Conservation (phyloP, 2,113 vertebrate genomes). For the Deroptyus accipitrinus region DNA sequence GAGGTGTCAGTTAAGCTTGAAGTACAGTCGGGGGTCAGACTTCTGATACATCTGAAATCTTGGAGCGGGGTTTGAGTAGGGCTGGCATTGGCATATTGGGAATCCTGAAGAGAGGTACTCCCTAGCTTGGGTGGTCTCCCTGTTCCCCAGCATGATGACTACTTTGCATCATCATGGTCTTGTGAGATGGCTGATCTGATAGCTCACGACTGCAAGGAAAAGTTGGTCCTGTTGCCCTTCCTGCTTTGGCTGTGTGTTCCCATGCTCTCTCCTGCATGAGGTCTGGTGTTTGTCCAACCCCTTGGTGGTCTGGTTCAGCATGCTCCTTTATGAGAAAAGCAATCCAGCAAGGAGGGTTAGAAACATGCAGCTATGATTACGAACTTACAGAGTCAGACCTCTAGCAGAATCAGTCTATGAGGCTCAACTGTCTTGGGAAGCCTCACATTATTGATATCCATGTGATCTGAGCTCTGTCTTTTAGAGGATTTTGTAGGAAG, state of each 20-base stretch:
- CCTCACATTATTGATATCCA: not conserved
- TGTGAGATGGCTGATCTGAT: not conserved
- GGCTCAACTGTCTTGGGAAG: not conserved
- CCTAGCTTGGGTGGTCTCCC: not conserved
- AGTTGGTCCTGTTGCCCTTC: not conserved
- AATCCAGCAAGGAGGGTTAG: not conserved
- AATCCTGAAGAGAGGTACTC: not conserved
- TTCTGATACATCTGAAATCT: not conserved
- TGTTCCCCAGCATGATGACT: not conserved
- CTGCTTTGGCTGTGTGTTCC: slow-evolving; percentile 20
- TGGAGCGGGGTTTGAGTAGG: not conserved
- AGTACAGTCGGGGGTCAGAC: not conserved
- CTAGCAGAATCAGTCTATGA: not conserved
- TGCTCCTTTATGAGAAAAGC: not conserved
- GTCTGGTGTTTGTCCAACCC: slow-evolving; percentile 28
- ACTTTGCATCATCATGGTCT: not conserved
- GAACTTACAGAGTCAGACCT: not conserved
- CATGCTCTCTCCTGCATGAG: slow-evolving; percentile 39
- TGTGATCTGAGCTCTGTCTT: not conserved
- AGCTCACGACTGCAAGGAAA: slow-evolving; percentile 1
- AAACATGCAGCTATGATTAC: not conserved
- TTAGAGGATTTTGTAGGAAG: not conserved
- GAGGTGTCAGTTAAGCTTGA: not conserved
- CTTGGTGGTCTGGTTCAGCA: slow-evolving; percentile 43
- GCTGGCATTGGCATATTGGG: not conserved